Evolutionary conservation across 1,140 invertebrate species (phyloP), one percentile per base, ranked within the genome.

Genomic region (Conus ventricosus): DNA sequence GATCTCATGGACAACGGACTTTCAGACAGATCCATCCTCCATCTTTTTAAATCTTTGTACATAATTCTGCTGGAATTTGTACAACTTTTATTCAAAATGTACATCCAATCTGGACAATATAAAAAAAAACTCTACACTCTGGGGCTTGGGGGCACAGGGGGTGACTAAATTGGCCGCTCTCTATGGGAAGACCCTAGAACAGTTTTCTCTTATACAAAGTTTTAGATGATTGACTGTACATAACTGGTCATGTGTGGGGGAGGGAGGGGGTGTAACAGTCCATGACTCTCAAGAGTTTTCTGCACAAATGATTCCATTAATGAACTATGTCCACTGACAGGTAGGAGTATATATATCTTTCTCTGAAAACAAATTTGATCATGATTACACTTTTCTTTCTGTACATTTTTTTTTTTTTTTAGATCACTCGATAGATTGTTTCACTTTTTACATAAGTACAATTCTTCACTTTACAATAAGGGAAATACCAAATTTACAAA

Each of bases 371-470:
- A 85, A 60, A 67, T 85, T 54, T 27, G 55, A 57, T 85, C 84
- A 67, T 85, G 63, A 67, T 85, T 63, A 67, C 63, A 63, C 20
- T 60, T 27, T 23, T 54, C n/a, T 71, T 63, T 85, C 63, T 85
- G 25, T 85, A 71, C 57, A 71, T 85, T 85, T 85, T n/a, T 39
- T 39, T 25, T 82, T 82, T 55, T 25, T 27, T 82, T 55, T 55
- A 11, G 11, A 82, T 51, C 80, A 71, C 67, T 71, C 23, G 78
- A 8, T 27, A 55, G n/a, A 27, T 82, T 82, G 8, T 27, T 82
- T 27, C 53, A 27, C n/a, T 82, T 82, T 82, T 82, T 82, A 82
- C 54, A 85, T 85, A 85, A 85, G 63, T 67, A 85, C 63, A 85
- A 85, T 54, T 25, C 25, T 39, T 60, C 17, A 25, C 25, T 67